A percentile compares a stretch with the other conserved stretches of the same genome.
Conservation (phyloP, 2,797 vertebrate species). For the Liasis olivaceus region DNA sequence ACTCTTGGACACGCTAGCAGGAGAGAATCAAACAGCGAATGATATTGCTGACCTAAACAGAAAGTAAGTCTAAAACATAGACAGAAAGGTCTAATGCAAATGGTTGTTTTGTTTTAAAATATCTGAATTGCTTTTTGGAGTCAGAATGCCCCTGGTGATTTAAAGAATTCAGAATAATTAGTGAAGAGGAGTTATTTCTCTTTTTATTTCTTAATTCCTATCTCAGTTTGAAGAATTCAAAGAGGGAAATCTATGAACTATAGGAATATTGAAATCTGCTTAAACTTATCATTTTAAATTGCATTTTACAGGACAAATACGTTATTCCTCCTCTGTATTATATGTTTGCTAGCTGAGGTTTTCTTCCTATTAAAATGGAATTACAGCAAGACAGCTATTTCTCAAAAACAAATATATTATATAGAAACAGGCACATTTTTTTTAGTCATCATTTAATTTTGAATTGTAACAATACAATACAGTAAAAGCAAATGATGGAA, state of each 20-base stretch:
- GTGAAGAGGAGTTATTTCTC: not conserved
- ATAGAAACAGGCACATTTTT: not conserved
- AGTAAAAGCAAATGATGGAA: not conserved
- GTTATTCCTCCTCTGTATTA: not conserved
- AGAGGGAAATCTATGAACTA: not conserved
- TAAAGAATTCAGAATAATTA: not conserved
- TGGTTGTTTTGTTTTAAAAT: not conserved
- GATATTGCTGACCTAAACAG: slow-evolving; percentile 91
- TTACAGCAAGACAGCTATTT: not conserved
- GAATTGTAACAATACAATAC: not conserved
- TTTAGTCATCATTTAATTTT: not conserved
- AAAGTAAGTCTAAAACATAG: slow-evolving; percentile 80
- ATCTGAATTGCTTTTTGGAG: not conserved
- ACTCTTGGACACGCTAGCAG: slow-evolving; percentile 85
- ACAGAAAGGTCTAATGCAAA: not conserved
- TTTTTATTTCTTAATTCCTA: not conserved
- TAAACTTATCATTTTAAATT: not conserved
- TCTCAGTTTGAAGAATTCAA: not conserved
- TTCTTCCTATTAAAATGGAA: not conserved
- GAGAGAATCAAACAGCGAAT: slow-evolving; percentile 83
- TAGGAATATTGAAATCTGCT: not conserved
- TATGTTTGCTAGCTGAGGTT: not conserved
- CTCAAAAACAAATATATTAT: not conserved
- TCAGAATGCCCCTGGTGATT: not conserved
- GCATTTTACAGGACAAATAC: not conserved